Evolutionary conservation across 2,888 invertebrate genomes (phyloP), one percentile per base, ranked within the genome.

Genomic region (Phyllotreta cruciferae): DNA sequence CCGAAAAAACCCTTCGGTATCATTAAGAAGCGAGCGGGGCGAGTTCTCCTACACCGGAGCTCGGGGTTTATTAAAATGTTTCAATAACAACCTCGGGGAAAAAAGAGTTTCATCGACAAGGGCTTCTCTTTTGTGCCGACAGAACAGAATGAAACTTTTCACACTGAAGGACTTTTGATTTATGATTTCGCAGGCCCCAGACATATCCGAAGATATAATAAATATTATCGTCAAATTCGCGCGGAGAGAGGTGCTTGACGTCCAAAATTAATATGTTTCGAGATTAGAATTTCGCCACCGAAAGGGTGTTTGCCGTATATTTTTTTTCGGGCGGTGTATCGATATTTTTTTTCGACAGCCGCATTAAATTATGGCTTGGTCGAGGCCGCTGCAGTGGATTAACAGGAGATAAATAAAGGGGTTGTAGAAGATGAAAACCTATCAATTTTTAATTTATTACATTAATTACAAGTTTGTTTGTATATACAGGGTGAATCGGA

Each of bases 201-300:
- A 64, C 60, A 68, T 66, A 68, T 68, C 68, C 71, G 70, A 73
- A 75, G 75, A 76, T 76, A 76, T 76, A 24, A 24, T 24, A 76
- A 76, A 77, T 76, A 77, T 75, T 74, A 76, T 76, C 75, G 72
- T 42, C 42, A 44, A 60, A 37, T 52, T 37, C 52, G 11, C 38
- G 24, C 24, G 1, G 24, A 24, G 24, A 37, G 37, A 52, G 35
- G 49, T 49, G 39, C 24, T 34, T 55, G 55, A 55, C 55, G 56
- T 56, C 34, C 24, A 34, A 56, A 56, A 56, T 56, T 56, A 44
- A 44, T 56, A 56, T 44, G 35, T 42, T 56, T 35, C 24, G 44
- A 44, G 56, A 56, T 56, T 56, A 44, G 24, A 24, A 24, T 3
- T 24, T 24, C 24, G 24, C 24, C 24, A 24, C 24, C 24, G 24